Evolutionary conservation across 1,140 invertebrate species (phyloP).

Genomic region (Marisa cornuarietis): DNA sequence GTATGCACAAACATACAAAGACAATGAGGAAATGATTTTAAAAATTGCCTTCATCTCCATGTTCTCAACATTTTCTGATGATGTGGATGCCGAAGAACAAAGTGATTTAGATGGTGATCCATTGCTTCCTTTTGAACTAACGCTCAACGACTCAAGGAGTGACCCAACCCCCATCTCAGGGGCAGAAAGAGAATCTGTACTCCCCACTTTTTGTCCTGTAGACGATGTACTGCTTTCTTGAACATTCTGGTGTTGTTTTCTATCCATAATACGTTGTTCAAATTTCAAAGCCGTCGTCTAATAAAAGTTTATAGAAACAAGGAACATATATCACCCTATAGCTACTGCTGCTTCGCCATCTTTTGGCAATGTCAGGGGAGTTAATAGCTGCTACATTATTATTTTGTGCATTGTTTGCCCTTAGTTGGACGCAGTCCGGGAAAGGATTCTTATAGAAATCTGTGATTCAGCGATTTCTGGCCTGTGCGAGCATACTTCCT

Average conservation of each 20-base stretch:
- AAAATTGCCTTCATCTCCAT: slow-evolving; percentile 48
- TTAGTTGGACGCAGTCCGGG: too few relatives aligned
- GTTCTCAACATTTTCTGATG: slow-evolving; percentile 71
- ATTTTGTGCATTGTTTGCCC: too few relatives aligned
- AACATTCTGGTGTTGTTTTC: neutral
- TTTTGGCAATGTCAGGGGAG: too few relatives aligned
- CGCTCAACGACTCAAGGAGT: slow-evolving; percentile 35
- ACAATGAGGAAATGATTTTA: slow-evolving; percentile 4
- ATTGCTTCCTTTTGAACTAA: slow-evolving; percentile 44
- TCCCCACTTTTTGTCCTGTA: slow-evolving; percentile 2
- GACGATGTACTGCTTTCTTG: slow-evolving; percentile 9
- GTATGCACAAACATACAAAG: neutral
- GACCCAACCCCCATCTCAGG: slow-evolving; percentile 34
- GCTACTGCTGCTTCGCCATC: too few relatives aligned
- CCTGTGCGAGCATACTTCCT: too few relatives aligned
- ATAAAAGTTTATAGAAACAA: too few relatives aligned
- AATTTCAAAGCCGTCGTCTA: too few relatives aligned
- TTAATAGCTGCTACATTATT: too few relatives aligned
- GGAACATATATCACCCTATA: too few relatives aligned
- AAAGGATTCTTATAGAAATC: too few relatives aligned
- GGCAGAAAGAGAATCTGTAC: slow-evolving; percentile 14
- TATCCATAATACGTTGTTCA: neutral
- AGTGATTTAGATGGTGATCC: slow-evolving; percentile 72
- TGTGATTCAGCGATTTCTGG: too few relatives aligned
- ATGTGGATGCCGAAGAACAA: slow-evolving; percentile 72